These are phyloP conservation scores for Hyposoter dolosus DNA, from an alignment of 2,888 invertebrate species.

Conservation along the genomic window DNA sequence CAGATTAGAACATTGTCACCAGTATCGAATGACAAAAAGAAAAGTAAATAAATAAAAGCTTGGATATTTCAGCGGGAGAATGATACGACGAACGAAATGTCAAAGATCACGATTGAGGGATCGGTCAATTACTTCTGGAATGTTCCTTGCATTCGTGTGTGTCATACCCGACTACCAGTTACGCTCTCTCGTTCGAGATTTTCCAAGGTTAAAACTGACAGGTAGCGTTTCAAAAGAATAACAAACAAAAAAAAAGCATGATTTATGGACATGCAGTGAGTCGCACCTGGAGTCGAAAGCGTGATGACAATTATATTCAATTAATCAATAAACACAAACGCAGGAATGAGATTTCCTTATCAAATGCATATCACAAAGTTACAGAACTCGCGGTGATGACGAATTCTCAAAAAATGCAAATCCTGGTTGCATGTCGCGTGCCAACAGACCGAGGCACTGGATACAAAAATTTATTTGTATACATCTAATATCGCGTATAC, in stretches of 20 bases:
- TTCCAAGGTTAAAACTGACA: constrained; percentile 53
- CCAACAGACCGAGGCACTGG: constrained; percentile 24
- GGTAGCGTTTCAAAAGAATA: not conserved
- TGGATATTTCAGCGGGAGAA: not conserved
- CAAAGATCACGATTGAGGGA: not conserved
- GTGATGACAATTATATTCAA: constrained; percentile 33
- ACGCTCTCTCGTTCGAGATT: constrained; percentile 43
- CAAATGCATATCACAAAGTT: constrained; percentile 17
- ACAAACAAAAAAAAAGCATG: constrained; percentile 33
- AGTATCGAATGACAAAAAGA: not conserved
- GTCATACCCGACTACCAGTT: constrained; percentile 32
- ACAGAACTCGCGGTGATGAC: constrained; percentile 7
- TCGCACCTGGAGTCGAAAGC: constrained; percentile 47
- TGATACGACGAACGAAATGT: not conserved
- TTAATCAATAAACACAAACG: constrained; percentile 6
- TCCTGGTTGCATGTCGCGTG: constrained; percentile 53
- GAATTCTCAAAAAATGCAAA: constrained; percentile 29
- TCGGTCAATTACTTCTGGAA: constrained; percentile 10
- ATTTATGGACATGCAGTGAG: constrained; percentile 47
- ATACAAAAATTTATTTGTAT: constrained; percentile 33
- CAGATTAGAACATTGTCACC: not conserved
- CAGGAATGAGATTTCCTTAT: constrained; percentile 50
- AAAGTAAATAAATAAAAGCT: not conserved
- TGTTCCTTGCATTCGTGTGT: constrained; percentile 19
- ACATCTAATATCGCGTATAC: constrained; percentile 26